Evolutionary conservation across 2,888 invertebrate species (phyloP), one percentile per base, ranked within the genome.

Genomic region (Xestia c-nigrum): DNA sequence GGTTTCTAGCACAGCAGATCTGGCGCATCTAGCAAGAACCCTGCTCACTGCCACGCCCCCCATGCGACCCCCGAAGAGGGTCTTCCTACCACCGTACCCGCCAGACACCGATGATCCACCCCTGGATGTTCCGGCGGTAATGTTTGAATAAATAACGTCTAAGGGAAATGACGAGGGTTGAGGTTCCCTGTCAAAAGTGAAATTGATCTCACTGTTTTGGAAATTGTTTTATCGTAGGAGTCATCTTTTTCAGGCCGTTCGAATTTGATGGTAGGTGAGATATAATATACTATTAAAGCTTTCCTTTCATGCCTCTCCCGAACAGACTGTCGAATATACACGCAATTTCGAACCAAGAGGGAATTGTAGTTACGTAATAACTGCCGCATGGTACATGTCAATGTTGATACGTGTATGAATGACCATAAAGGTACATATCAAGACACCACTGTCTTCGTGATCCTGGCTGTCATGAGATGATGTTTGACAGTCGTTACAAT

Each of bases 21-120:
- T 99, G 82, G 97, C 98, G 43, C 98, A 98, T 91, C 97, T 99
- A 89, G 98, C 98, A 68, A 97, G 98, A 76, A 98, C 98, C 86
- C 97, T 99, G 91, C 98, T 98, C 70, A 97, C 98, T 80, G 93
- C 94, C 19, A 95, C 98, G 91, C 97, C 98, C 31, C 96, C 97
- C 1, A 90, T 96, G 94, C 97, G 97, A 77, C 97, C 98, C 65
- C 98, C 98, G 0, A 97, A 97, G 80, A 97, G 98, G 50, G 97
- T 97, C 1, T 97, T 97, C 85, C 91, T 97, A 43, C 97, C 97
- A 5, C 97, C 97, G 0, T 96, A 96, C 88, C 96, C 96, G 3
- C 96, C 96, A 19, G 96, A 96, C 81, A 94, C 95, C 5, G 96
- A 96, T 38, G 96, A 96, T 61, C 95, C 95, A 40, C 95, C 95